Base-by-base conservation (phyloP, 2,888 invertebrate genomes). In the Molorchus minor region DNA sequence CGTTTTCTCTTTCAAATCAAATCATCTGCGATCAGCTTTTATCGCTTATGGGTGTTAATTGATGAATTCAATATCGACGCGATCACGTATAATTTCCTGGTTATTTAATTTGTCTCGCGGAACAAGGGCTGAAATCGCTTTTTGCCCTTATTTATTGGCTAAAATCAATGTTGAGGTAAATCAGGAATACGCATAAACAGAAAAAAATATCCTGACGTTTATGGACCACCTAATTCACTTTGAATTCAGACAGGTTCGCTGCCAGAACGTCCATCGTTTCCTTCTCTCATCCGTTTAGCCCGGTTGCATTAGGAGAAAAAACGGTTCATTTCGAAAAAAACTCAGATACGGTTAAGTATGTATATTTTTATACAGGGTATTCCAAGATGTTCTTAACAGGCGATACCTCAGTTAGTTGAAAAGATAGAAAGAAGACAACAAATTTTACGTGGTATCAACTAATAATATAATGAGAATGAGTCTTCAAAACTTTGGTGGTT, bases 91-190 rank as follows among this genome's bases (percentile, higher is more conserved):
- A 65, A 64, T 71, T 65, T 67, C 62, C 60, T 63, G 68, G 69
- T 71, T 71, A 71, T 73, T 71, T 67, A 70, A 73, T 73, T 73
- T 70, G 70, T 71, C 69, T 66, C 66, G 61, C 62, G 62, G 64
- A 66, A 71, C 64, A 65, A 68, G 66, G 61, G 62, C 67, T 43
- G 65, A 72, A 74, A 75, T 76, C 75, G 75, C 73, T 75, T 75
- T 75, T 71, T 73, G 70, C 75, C 75, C 76, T 76, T 77, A 77
- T 78, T 78, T 77, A 78, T 78, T 75, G 73, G 71, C 73, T 70
- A 69, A 74, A 77, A 77, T 76, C 78, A 75, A 77, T 77, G 77
- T 77, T 75, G 75, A 75, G 75, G 75, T 75, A 74, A 78, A 78
- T 77, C 76, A 75, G 74, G 64, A 70, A 70, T 66, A 67, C 66